Percentiles rank a stretch among this genome's conserved stretches.
phyloP scores from a whole-genome alignment of 2,797 vertebrate species.

The Petrocephalus schoutedeni region DNA sequence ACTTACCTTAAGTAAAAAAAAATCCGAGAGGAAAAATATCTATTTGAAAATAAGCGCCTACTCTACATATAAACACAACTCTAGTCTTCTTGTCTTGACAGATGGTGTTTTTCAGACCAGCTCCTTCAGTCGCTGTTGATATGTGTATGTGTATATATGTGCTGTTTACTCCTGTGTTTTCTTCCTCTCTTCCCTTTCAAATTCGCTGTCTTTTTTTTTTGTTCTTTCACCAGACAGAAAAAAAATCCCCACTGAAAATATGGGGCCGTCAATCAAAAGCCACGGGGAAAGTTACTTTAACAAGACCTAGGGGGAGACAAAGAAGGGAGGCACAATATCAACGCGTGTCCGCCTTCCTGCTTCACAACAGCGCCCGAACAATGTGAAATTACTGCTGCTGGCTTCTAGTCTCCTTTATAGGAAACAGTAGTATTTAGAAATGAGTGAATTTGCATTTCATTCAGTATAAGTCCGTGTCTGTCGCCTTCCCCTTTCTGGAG shows the following conservation, averaged over 20 bases:
- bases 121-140: background rate
- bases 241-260: slow-evolving; percentile 47
- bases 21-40: background rate
- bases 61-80: slow-evolving; percentile 10
- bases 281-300: slow-evolving; percentile 29
- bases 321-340: background rate
- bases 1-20: slow-evolving; percentile 48
- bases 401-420: background rate
- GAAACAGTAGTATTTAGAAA: background rate
- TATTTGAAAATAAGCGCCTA: background rate
- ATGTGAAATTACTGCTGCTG: background rate
- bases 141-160: background rate
- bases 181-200: background rate
- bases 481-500: background rate
- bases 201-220: slow-evolving; percentile 18
- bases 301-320: slow-evolving; percentile 22
- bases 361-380: background rate
- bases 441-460: background rate
- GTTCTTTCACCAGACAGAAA: slow-evolving; percentile 46
- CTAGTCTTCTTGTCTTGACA: background rate
- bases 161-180: slow-evolving; percentile 29
- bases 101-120: slow-evolving; percentile 10
- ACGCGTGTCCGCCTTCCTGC: background rate
- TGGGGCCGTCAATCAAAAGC: slow-evolving; percentile 61
- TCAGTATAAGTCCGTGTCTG: background rate